Conservation (phyloP, 2,797 vertebrate genomes). For the Anguilla obscura region DNA sequence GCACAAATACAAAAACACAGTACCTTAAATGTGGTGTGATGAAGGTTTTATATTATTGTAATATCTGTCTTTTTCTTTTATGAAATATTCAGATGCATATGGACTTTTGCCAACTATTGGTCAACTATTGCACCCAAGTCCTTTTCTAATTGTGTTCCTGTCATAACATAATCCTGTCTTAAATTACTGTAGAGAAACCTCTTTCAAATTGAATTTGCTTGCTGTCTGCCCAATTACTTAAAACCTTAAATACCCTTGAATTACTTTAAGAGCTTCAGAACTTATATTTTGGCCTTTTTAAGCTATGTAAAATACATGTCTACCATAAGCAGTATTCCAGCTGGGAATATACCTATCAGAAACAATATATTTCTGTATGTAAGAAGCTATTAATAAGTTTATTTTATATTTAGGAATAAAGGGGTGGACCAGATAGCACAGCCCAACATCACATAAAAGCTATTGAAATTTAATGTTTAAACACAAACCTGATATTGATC, state of each 20-base stretch:
- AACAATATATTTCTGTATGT: not conserved
- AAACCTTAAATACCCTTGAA: not conserved
- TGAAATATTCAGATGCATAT: no score
- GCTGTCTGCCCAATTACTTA: not conserved
- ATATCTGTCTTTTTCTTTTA: no score
- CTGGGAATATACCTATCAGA: not conserved
- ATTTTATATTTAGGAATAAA: not conserved
- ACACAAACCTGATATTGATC: slow-evolving; percentile 9
- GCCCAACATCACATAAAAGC: not conserved
- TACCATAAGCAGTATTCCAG: not conserved
- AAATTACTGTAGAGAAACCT: not conserved
- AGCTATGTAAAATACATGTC: not conserved
- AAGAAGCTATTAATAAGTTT: not conserved
- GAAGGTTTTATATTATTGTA: no score
- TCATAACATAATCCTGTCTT: no score
- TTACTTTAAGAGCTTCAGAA: not conserved
- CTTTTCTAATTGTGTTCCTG: no score
- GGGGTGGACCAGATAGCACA: not conserved
- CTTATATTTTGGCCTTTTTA: not conserved
- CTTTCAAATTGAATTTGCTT: not conserved
- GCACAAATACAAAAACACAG: no score
- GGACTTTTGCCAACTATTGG: no score
- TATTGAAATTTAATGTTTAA: not conserved
- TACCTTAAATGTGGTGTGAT: no score
- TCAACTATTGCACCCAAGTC: no score